Conservation (phyloP, 2,797 vertebrate species). For the Octomys mimax region DNA sequence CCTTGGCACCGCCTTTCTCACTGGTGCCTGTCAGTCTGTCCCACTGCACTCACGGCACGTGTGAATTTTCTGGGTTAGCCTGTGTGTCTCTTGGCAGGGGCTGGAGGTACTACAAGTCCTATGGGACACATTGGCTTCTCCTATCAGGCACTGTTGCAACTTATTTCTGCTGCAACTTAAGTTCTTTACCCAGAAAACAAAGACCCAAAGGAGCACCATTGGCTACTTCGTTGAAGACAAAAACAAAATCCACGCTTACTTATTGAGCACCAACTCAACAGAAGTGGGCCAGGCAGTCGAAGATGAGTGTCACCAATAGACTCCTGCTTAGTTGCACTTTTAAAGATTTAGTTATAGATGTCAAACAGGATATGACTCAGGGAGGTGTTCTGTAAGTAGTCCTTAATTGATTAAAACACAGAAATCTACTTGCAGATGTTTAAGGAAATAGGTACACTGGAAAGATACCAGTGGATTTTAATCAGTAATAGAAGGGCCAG, state of each 20-base stretch:
- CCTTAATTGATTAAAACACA: slow-evolving; percentile 40
- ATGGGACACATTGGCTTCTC: rapidly evolving
- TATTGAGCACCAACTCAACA: not conserved
- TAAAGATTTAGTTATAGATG: slow-evolving; percentile 64
- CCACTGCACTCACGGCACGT: rapidly evolving
- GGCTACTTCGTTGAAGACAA: not conserved
- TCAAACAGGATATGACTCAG: slow-evolving; percentile 54
- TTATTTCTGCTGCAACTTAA: not conserved
- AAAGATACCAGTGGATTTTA: not conserved
- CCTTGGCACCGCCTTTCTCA: not conserved
- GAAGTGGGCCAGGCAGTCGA: not conserved
- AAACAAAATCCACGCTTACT: not conserved
- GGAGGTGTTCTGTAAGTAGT: slow-evolving; percentile 29
- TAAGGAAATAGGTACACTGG: not conserved
- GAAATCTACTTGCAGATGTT: slow-evolving; percentile 42
- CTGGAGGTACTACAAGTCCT: not conserved
- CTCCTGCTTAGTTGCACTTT: slow-evolving; percentile 18
- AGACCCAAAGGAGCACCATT: rapidly evolving
- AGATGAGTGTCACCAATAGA: not conserved
- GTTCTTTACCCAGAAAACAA: not conserved
- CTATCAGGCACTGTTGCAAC: not conserved
- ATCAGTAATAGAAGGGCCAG: not conserved
- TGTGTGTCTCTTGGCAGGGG: not conserved
- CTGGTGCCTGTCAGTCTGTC: not conserved
- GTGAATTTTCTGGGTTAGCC: not conserved